These are phyloP conservation scores for Ifrita kowaldi DNA, from an alignment of 2,113 vertebrate genomes.

Conservation along the genomic window DNA sequence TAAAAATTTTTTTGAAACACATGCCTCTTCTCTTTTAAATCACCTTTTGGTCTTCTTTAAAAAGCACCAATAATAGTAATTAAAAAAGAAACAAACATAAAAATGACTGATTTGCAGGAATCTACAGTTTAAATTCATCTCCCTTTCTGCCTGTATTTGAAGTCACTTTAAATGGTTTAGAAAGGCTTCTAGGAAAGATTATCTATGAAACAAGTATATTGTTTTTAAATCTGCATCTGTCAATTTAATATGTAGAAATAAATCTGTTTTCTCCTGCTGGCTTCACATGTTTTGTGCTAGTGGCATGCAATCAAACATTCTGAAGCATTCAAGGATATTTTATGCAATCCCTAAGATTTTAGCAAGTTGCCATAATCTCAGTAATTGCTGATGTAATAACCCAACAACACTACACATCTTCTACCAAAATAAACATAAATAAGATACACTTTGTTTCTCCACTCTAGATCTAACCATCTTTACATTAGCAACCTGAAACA, in stretches of 20 bases:
- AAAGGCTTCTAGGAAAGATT: background rate
- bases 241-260: background rate
- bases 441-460: conserved; percentile 3
- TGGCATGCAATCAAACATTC: background rate
- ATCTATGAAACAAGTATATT: background rate
- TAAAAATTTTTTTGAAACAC: conserved; percentile 19
- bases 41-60: background rate
- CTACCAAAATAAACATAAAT: background rate
- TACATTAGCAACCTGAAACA: background rate
- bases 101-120: background rate
- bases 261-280: conserved; percentile 7
- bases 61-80: background rate
- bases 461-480: background rate
- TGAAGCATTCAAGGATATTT: background rate
- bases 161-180: background rate
- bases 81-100: background rate
- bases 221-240: background rate
- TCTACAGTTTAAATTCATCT: background rate
- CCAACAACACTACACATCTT: conserved; percentile 16
- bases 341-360: background rate
- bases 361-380: background rate
- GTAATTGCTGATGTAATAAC: conserved; percentile 23
- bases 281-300: background rate
- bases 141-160: background rate
- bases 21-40: background rate